Percentiles rank a stretch among this genome's conserved stretches.
phyloP scores from a whole-genome alignment of 2,113 vertebrate species.

The Egretta garzetta region DNA sequence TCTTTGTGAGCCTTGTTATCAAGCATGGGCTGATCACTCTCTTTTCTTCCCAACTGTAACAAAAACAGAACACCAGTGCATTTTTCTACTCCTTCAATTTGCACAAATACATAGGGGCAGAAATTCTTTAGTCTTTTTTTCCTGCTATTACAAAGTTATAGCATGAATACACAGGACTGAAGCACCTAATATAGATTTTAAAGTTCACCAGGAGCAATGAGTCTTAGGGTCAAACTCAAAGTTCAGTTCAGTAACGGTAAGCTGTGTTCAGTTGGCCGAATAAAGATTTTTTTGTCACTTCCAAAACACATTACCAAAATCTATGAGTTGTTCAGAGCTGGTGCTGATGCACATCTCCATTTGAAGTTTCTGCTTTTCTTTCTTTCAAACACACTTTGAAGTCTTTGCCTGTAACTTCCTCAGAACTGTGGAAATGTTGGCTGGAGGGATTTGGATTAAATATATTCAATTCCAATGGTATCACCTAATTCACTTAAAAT shows the following conservation, averaged over 20 bases:
- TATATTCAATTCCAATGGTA: not conserved
- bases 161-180: not conserved
- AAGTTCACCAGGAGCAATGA: slow-evolving; percentile 1
- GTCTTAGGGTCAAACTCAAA: not conserved
- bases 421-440: not conserved
- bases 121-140: not conserved
- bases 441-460: not conserved
- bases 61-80: not conserved
- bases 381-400: not conserved
- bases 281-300: not conserved
- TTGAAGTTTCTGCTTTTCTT: not conserved
- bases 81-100: not conserved
- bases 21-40: not conserved
- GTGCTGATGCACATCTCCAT: not conserved
- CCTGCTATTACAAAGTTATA: not conserved
- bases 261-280: not conserved
- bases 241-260: slow-evolving; percentile 15
- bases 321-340: not conserved
- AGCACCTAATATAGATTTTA: not conserved
- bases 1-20: not conserved
- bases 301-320: slow-evolving; percentile 3
- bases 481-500: not conserved
- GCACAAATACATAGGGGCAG: not conserved
- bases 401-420: not conserved
- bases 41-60: not conserved